Evolutionary conservation across 2,888 invertebrate genomes (phyloP).

Genomic region (Parelbella ahira): DNA sequence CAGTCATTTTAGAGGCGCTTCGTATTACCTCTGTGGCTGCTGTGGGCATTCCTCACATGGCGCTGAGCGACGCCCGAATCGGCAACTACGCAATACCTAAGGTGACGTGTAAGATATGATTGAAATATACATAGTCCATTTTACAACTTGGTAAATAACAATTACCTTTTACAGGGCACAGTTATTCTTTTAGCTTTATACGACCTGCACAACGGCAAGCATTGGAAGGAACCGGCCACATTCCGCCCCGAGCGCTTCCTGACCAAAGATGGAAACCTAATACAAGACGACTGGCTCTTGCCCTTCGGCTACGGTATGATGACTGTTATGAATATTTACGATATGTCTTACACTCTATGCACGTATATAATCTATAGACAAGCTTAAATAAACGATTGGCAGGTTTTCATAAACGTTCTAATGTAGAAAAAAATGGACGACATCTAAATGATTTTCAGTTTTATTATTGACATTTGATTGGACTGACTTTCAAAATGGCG

Average conservation of each 20-base stretch:
- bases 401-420: no score
- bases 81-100: conserved; percentile 87
- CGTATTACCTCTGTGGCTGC: conserved; percentile 88
- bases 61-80: conserved; percentile 84
- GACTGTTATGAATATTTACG: no score
- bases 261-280: conserved; percentile 72
- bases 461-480: no score
- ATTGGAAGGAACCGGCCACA: conserved; percentile 81
- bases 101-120: conserved; percentile 66
- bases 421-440: no score
- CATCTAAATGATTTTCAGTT: no score
- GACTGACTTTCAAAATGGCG: no score
- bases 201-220: conserved; percentile 81
- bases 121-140: no score
- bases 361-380: no score
- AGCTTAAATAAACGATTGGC: no score
- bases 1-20: conserved; percentile 86
- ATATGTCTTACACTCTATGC: no score
- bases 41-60: conserved; percentile 90
- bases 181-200: conserved; percentile 81
- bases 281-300: conserved; percentile 61
- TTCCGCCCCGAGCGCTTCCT: conserved; percentile 85
- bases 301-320: conserved; percentile 78
- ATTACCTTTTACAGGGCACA: conserved; percentile 80
- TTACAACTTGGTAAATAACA: no score